Percentiles rank a stretch among this genome's conserved stretches.
Conservation (phyloP, 2,888 invertebrate genomes). For the Cheilosia pagana region DNA sequence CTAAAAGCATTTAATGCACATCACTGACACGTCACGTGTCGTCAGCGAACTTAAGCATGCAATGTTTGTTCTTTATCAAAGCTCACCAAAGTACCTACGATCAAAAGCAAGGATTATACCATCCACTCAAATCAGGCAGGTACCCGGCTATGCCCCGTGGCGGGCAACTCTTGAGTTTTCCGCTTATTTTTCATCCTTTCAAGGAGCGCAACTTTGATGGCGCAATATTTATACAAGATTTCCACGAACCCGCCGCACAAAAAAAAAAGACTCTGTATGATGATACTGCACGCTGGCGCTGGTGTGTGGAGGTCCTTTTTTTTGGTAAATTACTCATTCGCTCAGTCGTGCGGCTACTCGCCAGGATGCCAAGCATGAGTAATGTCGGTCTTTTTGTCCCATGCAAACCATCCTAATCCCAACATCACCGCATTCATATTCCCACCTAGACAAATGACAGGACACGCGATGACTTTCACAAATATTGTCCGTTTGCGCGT, state of each 20-base stretch:
- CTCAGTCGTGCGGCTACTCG: constrained; percentile 29
- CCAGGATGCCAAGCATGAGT: constrained; percentile 1
- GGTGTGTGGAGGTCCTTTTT: background rate
- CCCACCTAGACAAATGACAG: constrained; percentile 49
- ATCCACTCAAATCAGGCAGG: constrained; percentile 37
- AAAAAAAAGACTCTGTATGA: constrained; percentile 12
- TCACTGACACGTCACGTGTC: constrained; percentile 63
- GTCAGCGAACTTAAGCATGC: constrained; percentile 46
- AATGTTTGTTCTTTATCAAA: constrained; percentile 37
- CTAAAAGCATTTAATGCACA: constrained; percentile 59
- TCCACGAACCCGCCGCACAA: background rate
- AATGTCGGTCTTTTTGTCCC: background rate
- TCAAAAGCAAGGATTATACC: constrained; percentile 29
- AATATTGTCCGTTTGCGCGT: constrained; percentile 58
- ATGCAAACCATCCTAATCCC: background rate
- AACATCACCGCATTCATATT: constrained; percentile 9
- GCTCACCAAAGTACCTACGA: constrained; percentile 16
- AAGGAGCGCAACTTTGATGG: background rate
- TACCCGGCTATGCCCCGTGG: constrained; percentile 34
- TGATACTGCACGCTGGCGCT: background rate
- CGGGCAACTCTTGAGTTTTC: constrained; percentile 1
- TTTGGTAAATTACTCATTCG: constrained; percentile 52
- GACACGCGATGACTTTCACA: constrained; percentile 63
- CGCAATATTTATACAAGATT: constrained; percentile 15
- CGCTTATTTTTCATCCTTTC: constrained; percentile 5